Base-by-base conservation (phyloP, 2,888 invertebrate species). In the Colostygia pectinataria region DNA sequence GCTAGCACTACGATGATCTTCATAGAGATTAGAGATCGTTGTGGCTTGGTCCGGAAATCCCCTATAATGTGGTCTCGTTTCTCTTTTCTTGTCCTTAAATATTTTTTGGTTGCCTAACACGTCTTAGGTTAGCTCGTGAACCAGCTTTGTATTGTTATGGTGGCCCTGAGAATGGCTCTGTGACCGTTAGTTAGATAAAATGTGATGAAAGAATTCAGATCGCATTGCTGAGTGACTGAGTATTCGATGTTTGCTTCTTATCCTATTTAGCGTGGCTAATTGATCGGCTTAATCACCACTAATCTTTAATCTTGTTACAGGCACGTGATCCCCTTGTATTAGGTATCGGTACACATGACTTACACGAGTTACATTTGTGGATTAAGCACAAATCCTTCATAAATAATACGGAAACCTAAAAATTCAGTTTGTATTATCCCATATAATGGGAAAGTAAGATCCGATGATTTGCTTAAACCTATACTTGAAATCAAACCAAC, bases 281-380 rank as follows among this genome's bases (percentile, higher is more conserved):
- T 54, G 57, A 48, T 64, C 62, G 62, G 55, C 58, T 61, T 59
- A 54, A 56, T 47, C 51, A 50, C 27, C 52, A 50, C 54, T 69
- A 71, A 74, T 71, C 73, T 65, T 55, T 69, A 71, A 74, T 74
- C 74, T 64, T 53, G 55, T 76, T 74, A 68, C 31, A 51, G 49
- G 53, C 63, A 65, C 65, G 62, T 71, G 66, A 63, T 56, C 44
- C 44, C 51, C 47, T 53, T 53, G 53, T 47, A 13, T 33, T 28
- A 36, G 31, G 42, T 55, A 47, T 57, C 45, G 34, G 47, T 53
- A 57, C 57, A 55, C 54, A 39, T 33, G 36, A 45, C 47, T 48
- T 40, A 50, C 49, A 50, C 32, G 45, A 45, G 45, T 48, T 40
- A 50, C 49, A 50, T 28, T 43, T 49, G 52, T 39, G 28, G 48